Percentiles rank a stretch among this genome's conserved stretches.
These are phyloP conservation scores for Caenorhabditis uteleia DNA, from an alignment of 2,888 invertebrate species.

Conservation along the genomic window DNA sequence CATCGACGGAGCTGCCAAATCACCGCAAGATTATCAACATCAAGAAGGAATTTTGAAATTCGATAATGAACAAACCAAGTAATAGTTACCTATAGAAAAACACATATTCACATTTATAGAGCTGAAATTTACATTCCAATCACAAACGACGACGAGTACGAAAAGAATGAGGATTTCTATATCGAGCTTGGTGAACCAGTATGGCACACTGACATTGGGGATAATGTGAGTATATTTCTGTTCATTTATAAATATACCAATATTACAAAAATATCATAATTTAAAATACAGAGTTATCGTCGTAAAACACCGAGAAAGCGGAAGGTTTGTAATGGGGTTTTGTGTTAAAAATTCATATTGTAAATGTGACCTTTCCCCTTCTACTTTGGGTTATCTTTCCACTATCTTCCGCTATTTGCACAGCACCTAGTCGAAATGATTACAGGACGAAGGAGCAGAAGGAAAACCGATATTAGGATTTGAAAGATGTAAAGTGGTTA, in stretches of 20 bases:
- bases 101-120: constrained; percentile 75
- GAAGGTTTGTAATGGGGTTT: no score
- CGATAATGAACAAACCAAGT: constrained; percentile 98
- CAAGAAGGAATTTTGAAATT: constrained; percentile 83
- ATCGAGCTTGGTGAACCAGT: constrained; percentile 89
- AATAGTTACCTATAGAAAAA: constrained; percentile 69
- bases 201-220: constrained; percentile 65
- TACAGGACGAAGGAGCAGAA: constrained; percentile 71
- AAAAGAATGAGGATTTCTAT: constrained; percentile 91
- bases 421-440: no score
- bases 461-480: constrained; percentile 89
- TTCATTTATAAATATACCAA: no score
- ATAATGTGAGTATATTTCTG: constrained; percentile 10
- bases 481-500: constrained; percentile 83
- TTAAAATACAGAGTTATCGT: background rate
- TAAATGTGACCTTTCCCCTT: no score
- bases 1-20: constrained; percentile 81
- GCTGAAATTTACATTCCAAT: constrained; percentile 85
- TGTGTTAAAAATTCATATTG: no score
- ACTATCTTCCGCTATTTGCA: no score
- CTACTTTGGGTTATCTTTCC: no score
- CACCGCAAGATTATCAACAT: constrained; percentile 85
- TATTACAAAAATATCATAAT: background rate
- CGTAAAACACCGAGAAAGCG: no score
- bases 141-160: constrained; percentile 95